These are phyloP conservation scores for Tachycineta bicolor DNA, from an alignment of 2,113 vertebrate genomes.

Conservation along the genomic window DNA sequence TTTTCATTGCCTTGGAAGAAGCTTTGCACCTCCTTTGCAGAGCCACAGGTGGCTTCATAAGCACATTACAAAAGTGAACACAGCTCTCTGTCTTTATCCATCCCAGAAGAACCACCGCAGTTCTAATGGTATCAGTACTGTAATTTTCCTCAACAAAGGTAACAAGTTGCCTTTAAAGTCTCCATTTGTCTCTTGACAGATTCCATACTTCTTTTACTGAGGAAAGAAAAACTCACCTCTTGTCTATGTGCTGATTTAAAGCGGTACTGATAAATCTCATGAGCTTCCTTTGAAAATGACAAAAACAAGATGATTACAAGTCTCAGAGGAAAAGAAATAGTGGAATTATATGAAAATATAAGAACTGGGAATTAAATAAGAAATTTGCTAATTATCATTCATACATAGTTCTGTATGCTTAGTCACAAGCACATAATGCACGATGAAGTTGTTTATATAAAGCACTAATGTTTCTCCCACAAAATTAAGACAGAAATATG, in stretches of 20 bases:
- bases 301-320: not conserved
- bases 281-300: conserved; percentile 14
- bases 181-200: not conserved
- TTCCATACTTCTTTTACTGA: not conserved
- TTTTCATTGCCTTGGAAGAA: not conserved
- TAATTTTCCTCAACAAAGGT: not conserved
- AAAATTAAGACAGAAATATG: not conserved
- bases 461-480: not conserved
- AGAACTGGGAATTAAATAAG: not conserved
- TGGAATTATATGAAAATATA: not conserved
- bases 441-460: not conserved
- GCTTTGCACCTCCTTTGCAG: not conserved
- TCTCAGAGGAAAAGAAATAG: not conserved
- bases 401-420: not conserved
- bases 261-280: conserved; percentile 41
- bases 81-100: not conserved
- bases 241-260: conserved; percentile 35
- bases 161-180: not conserved
- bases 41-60: not conserved
- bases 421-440: not conserved
- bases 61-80: not conserved
- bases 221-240: conserved; percentile 43
- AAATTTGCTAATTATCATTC: not conserved
- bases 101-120: not conserved
- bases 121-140: not conserved